Evolutionary conservation across 2,113 vertebrate genomes (phyloP).

Genomic region (Chlamydotis undulata): DNA sequence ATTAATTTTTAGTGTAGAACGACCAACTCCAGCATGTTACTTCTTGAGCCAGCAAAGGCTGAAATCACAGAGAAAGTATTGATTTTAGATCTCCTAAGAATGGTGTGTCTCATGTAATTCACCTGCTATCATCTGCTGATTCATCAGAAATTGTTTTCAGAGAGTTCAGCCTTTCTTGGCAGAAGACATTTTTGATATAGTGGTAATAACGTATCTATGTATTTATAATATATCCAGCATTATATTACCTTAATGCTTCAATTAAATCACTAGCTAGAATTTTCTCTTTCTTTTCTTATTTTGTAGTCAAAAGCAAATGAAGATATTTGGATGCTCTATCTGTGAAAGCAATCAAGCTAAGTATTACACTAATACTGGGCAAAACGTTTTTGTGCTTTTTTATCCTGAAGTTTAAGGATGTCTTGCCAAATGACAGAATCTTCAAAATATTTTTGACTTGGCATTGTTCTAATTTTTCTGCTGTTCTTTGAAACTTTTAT

Average conservation of each 20-base stretch:
- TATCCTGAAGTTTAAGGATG: background rate
- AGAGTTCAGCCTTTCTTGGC: background rate
- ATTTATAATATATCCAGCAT: background rate
- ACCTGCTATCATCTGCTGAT: background rate
- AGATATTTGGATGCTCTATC: background rate
- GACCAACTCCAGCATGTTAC: background rate
- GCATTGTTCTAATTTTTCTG: background rate
- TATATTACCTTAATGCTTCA: background rate
- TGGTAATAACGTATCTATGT: background rate
- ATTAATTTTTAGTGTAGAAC: background rate
- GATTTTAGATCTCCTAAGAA: background rate
- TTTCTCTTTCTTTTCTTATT: background rate
- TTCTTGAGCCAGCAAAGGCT: background rate
- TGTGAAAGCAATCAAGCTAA: background rate
- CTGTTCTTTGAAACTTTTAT: background rate
- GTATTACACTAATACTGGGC: background rate
- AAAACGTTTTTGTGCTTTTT: background rate
- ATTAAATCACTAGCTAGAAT: background rate
- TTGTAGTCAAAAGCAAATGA: background rate
- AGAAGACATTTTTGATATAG: background rate
- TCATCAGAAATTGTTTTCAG: slow-evolving; percentile 10
- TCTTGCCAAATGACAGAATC: background rate
- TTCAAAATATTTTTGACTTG: background rate
- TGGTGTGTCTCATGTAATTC: background rate
- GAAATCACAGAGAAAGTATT: background rate